A percentile compares a stretch with the other conserved stretches of the same genome.
Conservation (phyloP, 2,113 vertebrate species). For the Tragelaphus imberbis region DNA sequence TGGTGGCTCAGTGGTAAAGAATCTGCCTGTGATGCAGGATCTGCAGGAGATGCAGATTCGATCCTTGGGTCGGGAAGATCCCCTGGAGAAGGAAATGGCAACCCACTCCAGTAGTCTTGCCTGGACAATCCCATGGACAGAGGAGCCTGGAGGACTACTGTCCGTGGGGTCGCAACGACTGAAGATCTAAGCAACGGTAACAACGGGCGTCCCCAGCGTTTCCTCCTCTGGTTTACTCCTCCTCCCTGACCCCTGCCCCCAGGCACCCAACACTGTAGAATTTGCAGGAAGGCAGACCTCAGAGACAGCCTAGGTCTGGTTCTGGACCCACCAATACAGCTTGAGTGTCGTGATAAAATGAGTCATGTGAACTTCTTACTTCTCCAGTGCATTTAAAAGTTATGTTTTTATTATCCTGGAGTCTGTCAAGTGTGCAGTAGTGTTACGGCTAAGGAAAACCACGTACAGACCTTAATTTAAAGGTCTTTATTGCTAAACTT, state of each 20-base stretch:
- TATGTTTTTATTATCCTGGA: background rate
- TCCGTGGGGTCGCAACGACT: background rate
- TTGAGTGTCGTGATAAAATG: background rate
- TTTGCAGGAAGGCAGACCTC: background rate
- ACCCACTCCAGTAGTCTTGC: background rate
- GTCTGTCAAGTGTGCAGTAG: background rate
- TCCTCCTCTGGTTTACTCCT: too few relatives aligned
- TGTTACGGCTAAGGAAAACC: background rate
- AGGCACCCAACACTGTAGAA: background rate
- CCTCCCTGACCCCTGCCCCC: rapidly evolving
- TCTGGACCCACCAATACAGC: background rate
- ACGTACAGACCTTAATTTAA: background rate
- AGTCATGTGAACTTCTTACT: background rate
- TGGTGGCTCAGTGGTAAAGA: background rate
- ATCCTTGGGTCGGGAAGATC: background rate
- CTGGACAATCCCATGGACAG: background rate
- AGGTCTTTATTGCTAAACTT: background rate
- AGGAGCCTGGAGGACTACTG: rapidly evolving
- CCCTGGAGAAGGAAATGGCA: background rate
- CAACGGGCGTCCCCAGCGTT: background rate
- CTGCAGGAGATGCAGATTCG: background rate
- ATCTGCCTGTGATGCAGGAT: background rate
- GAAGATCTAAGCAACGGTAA: rapidly evolving
- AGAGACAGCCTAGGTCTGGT: background rate
- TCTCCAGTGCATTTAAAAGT: rapidly evolving